These are phyloP conservation scores for Lysiphlebus fabarum DNA, from an alignment of 1,140 invertebrate species.

Conservation along the genomic window DNA sequence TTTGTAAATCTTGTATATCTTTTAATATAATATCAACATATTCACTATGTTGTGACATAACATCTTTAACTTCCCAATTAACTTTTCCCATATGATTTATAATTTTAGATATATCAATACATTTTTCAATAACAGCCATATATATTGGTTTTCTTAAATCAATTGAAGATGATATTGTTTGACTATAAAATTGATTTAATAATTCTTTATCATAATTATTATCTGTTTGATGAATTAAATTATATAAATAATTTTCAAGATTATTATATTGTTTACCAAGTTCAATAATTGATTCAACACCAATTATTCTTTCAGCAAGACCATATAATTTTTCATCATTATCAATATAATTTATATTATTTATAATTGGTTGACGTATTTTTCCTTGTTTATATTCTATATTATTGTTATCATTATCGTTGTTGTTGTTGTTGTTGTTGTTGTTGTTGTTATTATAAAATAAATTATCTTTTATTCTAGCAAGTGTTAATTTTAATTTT, in stretches of 20 bases:
- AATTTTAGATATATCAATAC: constrained; percentile 77
- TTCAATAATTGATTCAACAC: constrained; percentile 88
- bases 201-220: constrained; percentile 42
- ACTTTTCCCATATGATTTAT: constrained; percentile 85
- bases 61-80: constrained; percentile 93
- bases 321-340: constrained; percentile 75
- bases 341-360: constrained; percentile 69
- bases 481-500: constrained; percentile 71
- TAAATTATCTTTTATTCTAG: constrained; percentile 71
- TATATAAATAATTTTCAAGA: constrained; percentile 78
- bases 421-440: constrained; percentile 41
- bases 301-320: constrained; percentile 81
- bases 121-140: constrained; percentile 73
- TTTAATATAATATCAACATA: constrained; percentile 74
- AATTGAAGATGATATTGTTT: constrained; percentile 67
- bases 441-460: constrained; percentile 50
- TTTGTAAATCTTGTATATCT: constrained; percentile 76
- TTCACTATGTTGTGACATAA: constrained; percentile 90
- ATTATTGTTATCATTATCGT: constrained; percentile 40
- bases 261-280: constrained; percentile 82
- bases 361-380: constrained; percentile 63
- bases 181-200: constrained; percentile 70
- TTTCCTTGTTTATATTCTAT: constrained; percentile 40
- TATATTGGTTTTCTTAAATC: constrained; percentile 84
- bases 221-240: constrained; percentile 56